These are phyloP conservation scores for Synergus itoensis DNA, from an alignment of 2,888 invertebrate species.

Conservation along the genomic window DNA sequence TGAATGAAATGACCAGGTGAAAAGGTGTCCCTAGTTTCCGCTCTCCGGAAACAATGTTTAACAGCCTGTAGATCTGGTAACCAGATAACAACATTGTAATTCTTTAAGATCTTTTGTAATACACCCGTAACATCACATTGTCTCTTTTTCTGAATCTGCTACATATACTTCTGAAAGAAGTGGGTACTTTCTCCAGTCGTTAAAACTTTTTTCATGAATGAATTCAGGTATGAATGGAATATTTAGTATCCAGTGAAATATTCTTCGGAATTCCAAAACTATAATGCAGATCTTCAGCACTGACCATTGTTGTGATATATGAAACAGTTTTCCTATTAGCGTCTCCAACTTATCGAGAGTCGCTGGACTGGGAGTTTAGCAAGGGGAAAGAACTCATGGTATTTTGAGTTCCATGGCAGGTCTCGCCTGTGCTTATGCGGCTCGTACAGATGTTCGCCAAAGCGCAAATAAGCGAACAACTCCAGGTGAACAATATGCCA, in stretches of 20 bases:
- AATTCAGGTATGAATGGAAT: not conserved
- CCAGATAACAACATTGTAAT: slow-evolving; percentile 27
- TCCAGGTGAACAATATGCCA: slow-evolving; percentile 67
- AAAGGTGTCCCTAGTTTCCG: slow-evolving; percentile 7
- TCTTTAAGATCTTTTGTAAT: not conserved
- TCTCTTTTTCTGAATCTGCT: not conserved
- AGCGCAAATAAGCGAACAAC: slow-evolving; percentile 52
- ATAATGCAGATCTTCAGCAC: not conserved
- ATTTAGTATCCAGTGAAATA: not conserved
- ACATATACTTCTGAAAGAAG: not conserved
- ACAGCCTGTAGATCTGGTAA: slow-evolving; percentile 23
- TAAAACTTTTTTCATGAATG: not conserved
- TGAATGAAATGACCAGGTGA: slow-evolving; percentile 12
- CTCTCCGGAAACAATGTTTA: slow-evolving; percentile 33
- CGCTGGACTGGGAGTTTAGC: not conserved
- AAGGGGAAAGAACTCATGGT: slow-evolving; percentile 42
- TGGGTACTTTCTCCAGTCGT: not conserved
- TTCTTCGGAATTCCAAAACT: not conserved
- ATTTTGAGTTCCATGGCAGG: slow-evolving; percentile 25
- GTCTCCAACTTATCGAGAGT: slow-evolving; percentile 42
- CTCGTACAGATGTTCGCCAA: slow-evolving; percentile 51
- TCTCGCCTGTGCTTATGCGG: slow-evolving; percentile 41
- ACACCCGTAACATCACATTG: slow-evolving; percentile 4
- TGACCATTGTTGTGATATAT: slow-evolving; percentile 41
- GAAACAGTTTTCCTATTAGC: slow-evolving; percentile 62